Conservation (phyloP, 1,140 invertebrate species). For the Cotesia typhae region DNA sequence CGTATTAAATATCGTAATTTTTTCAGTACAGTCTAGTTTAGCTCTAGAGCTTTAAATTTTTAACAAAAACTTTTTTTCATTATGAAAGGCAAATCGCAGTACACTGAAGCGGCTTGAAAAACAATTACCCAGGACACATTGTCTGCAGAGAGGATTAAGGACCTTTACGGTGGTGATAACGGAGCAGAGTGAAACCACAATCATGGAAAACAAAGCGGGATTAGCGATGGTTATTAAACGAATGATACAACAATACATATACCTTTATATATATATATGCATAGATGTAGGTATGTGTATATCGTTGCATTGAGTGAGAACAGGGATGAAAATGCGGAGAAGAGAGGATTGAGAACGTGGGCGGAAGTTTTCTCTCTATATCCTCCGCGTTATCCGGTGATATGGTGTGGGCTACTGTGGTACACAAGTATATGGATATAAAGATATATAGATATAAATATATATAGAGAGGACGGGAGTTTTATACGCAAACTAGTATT, state of each 20-base stretch:
- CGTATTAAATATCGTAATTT: neutral
- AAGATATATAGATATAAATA: constrained; percentile 32
- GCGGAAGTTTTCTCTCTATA: constrained; percentile 22
- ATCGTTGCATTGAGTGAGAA: neutral
- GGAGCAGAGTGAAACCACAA: constrained; percentile 42
- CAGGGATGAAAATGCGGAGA: no score
- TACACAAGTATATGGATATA: neutral
- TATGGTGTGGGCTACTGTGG: no score
- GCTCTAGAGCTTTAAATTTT: neutral
- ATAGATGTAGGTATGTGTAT: no score
- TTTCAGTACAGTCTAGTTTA: neutral
- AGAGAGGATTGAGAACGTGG: constrained; percentile 11
- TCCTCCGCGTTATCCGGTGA: constrained; percentile 35
- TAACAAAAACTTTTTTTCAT: neutral
- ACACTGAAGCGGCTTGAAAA: constrained; percentile 37
- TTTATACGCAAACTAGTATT: constrained; percentile 47
- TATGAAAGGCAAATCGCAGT: constrained; percentile 26
- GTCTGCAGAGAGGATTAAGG: constrained; percentile 42
- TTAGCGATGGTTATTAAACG: constrained; percentile 49
- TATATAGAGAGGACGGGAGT: constrained; percentile 33
- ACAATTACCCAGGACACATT: constrained; percentile 44
- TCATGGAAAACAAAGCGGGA: constrained; percentile 48
- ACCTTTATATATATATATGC: constrained; percentile 7
- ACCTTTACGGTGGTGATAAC: constrained; percentile 42
- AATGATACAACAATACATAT: constrained; percentile 43